Percentiles rank a stretch among this genome's conserved stretches.
phyloP scores from a whole-genome alignment of 2,113 vertebrate genomes.

The Trinectes maculatus region DNA sequence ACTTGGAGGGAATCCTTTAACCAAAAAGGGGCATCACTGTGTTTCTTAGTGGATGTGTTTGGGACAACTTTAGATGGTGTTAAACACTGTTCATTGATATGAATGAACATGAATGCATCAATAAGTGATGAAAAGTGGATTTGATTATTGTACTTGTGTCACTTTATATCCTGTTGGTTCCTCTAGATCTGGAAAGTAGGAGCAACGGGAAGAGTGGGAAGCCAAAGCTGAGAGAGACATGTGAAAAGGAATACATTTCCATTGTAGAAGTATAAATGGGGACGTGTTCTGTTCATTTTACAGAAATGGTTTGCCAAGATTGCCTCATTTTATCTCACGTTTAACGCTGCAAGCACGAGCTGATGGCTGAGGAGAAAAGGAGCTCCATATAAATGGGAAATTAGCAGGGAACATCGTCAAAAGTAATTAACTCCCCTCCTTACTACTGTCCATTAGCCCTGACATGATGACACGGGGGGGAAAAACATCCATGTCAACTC shows the following conservation, averaged over 20 bases:
- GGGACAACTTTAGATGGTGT: too few species aligned
- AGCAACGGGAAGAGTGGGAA: too few species aligned
- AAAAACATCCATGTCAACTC: slow-evolving; percentile 90
- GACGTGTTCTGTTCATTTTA: too few species aligned
- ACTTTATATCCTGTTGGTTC: too few species aligned
- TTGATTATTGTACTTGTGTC: too few species aligned
- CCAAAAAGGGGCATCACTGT: slow-evolving; percentile 1
- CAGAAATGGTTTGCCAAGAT: neutral
- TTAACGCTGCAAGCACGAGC: slow-evolving; percentile 62
- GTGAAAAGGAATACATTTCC: neutral
- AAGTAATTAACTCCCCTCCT: slow-evolving; percentile 94
- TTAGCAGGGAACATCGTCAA: slow-evolving; percentile 93
- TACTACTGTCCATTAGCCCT: slow-evolving; percentile 90
- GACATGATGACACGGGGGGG: slow-evolving; percentile 89
- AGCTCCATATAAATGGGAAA: slow-evolving; percentile 92
- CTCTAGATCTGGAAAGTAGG: too few species aligned
- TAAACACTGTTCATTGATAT: too few species aligned
- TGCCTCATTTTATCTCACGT: neutral
- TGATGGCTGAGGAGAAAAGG: slow-evolving; percentile 87
- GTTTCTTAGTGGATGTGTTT: too few species aligned
- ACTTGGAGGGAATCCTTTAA: neutral
- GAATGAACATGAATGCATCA: too few species aligned
- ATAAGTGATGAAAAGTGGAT: too few species aligned
- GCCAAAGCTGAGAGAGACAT: too few species aligned
- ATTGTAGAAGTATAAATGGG: neutral